phyloP scores from a whole-genome alignment of 1,140 invertebrate species.

The Dreissena polymorpha region DNA sequence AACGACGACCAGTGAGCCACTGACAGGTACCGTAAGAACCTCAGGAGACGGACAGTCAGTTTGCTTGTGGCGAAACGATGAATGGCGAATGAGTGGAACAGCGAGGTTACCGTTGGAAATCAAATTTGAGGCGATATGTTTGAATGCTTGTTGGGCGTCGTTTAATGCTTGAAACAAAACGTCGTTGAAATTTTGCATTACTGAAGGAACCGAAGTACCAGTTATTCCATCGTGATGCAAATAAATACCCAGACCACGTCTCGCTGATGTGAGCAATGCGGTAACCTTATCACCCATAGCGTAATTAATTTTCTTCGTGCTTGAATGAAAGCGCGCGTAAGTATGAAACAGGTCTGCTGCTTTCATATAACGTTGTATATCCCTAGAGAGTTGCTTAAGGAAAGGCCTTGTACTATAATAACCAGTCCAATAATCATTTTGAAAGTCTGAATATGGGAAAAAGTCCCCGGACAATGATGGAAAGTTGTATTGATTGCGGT shows the following conservation, averaged over 20 bases:
- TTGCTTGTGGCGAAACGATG: not conserved
- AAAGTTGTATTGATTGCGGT: conserved; percentile 80
- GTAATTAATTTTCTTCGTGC: conserved; percentile 17
- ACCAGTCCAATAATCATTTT: conserved; percentile 97
- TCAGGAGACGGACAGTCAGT: not conserved
- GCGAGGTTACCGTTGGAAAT: conserved; percentile 6
- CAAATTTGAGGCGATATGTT: conserved; percentile 17
- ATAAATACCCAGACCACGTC: conserved; percentile 42
- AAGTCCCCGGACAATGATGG: conserved; percentile 94
- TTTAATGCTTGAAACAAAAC: not conserved
- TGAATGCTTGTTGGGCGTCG: conserved; percentile 15
- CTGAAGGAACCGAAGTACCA: conserved; percentile 42
- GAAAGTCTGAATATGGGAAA: conserved; percentile 97
- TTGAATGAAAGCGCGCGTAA: conserved; percentile 76
- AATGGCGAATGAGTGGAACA: not conserved
- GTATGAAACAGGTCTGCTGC: conserved; percentile 82
- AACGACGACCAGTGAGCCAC: conserved; percentile 10
- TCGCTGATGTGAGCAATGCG: conserved; percentile 4
- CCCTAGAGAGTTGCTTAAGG: conserved; percentile 90
- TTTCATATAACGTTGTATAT: conserved; percentile 90
- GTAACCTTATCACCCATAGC: not conserved
- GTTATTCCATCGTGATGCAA: conserved; percentile 54
- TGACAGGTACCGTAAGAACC: not conserved
- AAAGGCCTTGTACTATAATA: conserved; percentile 96
- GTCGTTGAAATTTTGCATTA: conserved; percentile 47